Evolutionary conservation across 2,888 invertebrate genomes (phyloP).

Genomic region (Drosophila pseudotakahashii): DNA sequence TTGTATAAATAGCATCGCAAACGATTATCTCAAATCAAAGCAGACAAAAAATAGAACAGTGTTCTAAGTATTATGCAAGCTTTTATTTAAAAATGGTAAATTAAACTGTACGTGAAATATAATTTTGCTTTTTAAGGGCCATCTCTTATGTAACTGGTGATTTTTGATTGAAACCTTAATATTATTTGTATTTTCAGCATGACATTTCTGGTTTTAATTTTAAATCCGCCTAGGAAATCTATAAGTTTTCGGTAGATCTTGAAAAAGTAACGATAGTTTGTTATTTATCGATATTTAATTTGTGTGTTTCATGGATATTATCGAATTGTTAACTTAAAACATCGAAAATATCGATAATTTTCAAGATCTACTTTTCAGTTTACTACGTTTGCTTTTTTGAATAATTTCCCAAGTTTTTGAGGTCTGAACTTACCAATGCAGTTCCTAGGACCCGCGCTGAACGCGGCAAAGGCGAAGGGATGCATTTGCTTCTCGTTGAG

Average conservation of each 20-base stretch:
- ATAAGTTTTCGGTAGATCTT: too few relatives aligned
- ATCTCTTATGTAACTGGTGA: neutral
- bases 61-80: neutral
- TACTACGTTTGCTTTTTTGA: too few relatives aligned
- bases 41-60: neutral
- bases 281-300: too few relatives aligned
- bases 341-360: too few relatives aligned
- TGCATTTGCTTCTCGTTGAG: conserved; percentile 71
- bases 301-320: too few relatives aligned
- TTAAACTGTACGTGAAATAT: neutral
- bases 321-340: too few relatives aligned
- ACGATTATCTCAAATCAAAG: neutral
- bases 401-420: too few relatives aligned
- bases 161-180: neutral
- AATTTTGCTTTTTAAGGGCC: neutral
- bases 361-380: too few relatives aligned
- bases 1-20: neutral
- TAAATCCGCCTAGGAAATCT: too few relatives aligned
- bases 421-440: conserved; percentile 74
- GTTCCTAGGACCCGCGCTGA: conserved; percentile 83
- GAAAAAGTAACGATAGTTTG: too few relatives aligned
- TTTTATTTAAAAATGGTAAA: neutral
- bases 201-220: too few relatives aligned
- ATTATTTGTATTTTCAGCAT: too few relatives aligned
- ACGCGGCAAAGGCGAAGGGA: conserved; percentile 82